phyloP scores from a whole-genome alignment of 2,888 invertebrate species.

The Zeuzera pyrina region DNA sequence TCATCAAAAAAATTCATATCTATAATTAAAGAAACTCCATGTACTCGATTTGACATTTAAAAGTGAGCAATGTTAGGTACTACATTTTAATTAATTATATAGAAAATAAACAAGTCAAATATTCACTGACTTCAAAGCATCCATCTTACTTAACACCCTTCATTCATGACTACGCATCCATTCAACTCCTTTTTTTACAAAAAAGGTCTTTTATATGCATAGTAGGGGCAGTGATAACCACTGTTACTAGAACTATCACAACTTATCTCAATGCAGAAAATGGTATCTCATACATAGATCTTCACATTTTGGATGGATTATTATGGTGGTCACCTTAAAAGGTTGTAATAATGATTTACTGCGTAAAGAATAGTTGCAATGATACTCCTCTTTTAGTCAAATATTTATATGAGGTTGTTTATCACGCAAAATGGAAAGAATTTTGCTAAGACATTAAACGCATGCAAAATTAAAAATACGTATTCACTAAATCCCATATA shows the following conservation, averaged over 20 bases:
- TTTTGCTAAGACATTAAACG: background rate
- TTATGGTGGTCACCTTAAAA: constrained; percentile 35
- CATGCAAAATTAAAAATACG: too few species aligned
- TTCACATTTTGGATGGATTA: constrained; percentile 21
- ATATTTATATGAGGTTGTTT: too few species aligned
- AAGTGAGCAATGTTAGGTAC: too few species aligned
- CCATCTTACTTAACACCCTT: constrained; percentile 34
- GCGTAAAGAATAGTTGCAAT: constrained; percentile 27
- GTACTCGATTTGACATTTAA: too few species aligned
- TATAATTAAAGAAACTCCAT: too few species aligned
- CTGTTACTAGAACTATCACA: constrained; percentile 17
- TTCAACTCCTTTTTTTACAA: constrained; percentile 24
- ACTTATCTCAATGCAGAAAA: background rate
- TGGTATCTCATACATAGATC: constrained; percentile 14
- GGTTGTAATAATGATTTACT: constrained; percentile 49
- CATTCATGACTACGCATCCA: constrained; percentile 40
- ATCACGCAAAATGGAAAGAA: background rate
- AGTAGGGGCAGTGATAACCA: constrained; percentile 28
- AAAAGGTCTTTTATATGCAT: constrained; percentile 28
- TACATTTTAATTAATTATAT: too few species aligned
- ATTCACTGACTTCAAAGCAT: too few species aligned
- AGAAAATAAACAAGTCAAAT: too few species aligned
- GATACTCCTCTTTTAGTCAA: background rate
- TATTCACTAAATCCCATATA: too few species aligned
- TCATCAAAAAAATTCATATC: too few species aligned